Base-by-base conservation (phyloP, 2,888 invertebrate species). In the Eremobia ochroleuca region DNA sequence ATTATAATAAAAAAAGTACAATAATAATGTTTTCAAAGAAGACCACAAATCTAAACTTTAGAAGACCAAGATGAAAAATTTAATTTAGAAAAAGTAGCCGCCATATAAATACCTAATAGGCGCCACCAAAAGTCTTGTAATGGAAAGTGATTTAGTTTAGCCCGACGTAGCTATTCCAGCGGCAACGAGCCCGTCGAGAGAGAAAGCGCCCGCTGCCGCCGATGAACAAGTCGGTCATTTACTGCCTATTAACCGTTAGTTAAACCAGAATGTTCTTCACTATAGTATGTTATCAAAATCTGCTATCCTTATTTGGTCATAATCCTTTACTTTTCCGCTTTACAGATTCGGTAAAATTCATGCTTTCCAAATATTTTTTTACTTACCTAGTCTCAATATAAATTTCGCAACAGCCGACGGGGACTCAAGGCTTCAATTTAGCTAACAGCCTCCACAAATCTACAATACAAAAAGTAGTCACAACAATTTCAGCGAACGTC, bases 151-250 rank as follows among this genome's bases (percentile, higher is more conserved):
- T 89, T 88, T 83, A 66, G 79, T 84, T 87, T 78, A 77, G 77
- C 82, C 76, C 70, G 69, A 83, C 82, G 83, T 83, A 85, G 83
- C 62, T 68, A 75, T 66, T 77, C 74, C 77, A 76, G 73, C 58
- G 49, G 46, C 68, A 70, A 69, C 66, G 66, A 21, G 58, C 70
- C 64, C 72, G 76, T 78, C 87, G 91, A 91, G 90, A 94, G 96
- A 95, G 96, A 96, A 96, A 96, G 96, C 94, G 92, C 85, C 88
- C 84, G 85, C 76, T 87, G 82, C 88, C 84, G 85, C 76, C 87
- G 82, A 77, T 91, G 91, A 92, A 88, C 85, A 90, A 90, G 95
- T 94, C 96, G 94, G 96, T 96, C 95, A 96, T 96, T 95, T 95
- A 93, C 94, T 90, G 91, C 79, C 76, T 68, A 80, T 85, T 80